Conservation (phyloP, 2,113 vertebrate genomes). For the Arvicanthis niloticus region DNA sequence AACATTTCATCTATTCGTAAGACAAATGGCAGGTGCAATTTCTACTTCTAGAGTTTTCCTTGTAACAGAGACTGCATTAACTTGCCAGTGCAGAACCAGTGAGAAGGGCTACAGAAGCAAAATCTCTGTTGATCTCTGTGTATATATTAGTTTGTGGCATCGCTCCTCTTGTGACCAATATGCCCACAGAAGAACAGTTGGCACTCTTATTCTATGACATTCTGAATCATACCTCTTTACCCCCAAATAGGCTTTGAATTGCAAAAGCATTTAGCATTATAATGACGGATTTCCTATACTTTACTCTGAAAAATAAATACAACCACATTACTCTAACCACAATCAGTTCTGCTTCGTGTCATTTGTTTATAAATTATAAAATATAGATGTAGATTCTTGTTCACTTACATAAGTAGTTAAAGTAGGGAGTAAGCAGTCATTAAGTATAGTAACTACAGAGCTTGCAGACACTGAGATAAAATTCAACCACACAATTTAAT, state of each 20-base stretch:
- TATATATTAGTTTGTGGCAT: not conserved
- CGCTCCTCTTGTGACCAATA: not conserved
- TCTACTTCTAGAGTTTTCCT: not conserved
- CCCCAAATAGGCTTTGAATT: not conserved
- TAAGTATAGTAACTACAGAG: not conserved
- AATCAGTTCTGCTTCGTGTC: conserved; percentile 3
- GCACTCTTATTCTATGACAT: not conserved
- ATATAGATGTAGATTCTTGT: not conserved
- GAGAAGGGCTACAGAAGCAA: not conserved
- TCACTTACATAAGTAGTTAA: not conserved
- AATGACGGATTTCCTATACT: not conserved
- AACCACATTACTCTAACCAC: not conserved
- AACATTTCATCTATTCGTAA: not conserved
- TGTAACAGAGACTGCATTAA: not conserved
- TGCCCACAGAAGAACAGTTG: not conserved
- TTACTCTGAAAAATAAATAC: not conserved
- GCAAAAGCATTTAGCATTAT: not conserved
- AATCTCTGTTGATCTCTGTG: not conserved
- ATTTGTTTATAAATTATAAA: not conserved
- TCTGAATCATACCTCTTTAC: not conserved
- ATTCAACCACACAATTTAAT: not conserved
- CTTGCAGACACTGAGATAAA: conserved; percentile 38
- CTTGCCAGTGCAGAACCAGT: not conserved
- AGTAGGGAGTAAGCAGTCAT: not conserved
- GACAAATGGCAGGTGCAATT: not conserved